Percentiles rank a stretch among this genome's conserved stretches.
phyloP scores from a whole-genome alignment of 2,888 invertebrate species.

The Tachina fera region DNA sequence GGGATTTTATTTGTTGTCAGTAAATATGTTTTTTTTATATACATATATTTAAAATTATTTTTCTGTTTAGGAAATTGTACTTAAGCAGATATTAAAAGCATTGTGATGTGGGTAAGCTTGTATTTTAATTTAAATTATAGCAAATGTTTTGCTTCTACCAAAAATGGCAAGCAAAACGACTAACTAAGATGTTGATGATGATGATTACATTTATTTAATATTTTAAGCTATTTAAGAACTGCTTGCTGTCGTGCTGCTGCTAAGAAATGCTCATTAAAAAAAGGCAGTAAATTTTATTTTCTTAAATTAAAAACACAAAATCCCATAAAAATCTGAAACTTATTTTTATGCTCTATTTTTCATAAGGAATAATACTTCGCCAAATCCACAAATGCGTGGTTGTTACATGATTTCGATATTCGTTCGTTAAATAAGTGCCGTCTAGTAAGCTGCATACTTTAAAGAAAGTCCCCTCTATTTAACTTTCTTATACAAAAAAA shows the following conservation, averaged over 20 bases:
- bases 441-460: no score
- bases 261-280: no score
- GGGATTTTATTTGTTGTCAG: constrained; percentile 34
- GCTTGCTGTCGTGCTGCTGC: not conserved
- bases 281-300: constrained; percentile 31
- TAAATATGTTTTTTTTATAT: constrained; percentile 16
- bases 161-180: not conserved
- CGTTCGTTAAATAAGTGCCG: no score
- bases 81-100: not conserved
- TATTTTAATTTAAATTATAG: constrained; percentile 16
- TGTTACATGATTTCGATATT: no score
- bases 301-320: constrained; percentile 8
- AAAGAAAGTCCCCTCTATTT: no score
- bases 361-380: no score
- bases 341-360: not conserved
- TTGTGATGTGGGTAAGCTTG: not conserved
- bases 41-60: constrained; percentile 15
- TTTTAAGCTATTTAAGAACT: constrained; percentile 26
- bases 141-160: constrained; percentile 1
- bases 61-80: not conserved
- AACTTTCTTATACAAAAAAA: no score
- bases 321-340: constrained; percentile 32
- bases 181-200: not conserved
- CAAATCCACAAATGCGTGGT: no score
- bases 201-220: constrained; percentile 4